Conservation (phyloP, 2,888 invertebrate genomes). For the Noctua janthe region DNA sequence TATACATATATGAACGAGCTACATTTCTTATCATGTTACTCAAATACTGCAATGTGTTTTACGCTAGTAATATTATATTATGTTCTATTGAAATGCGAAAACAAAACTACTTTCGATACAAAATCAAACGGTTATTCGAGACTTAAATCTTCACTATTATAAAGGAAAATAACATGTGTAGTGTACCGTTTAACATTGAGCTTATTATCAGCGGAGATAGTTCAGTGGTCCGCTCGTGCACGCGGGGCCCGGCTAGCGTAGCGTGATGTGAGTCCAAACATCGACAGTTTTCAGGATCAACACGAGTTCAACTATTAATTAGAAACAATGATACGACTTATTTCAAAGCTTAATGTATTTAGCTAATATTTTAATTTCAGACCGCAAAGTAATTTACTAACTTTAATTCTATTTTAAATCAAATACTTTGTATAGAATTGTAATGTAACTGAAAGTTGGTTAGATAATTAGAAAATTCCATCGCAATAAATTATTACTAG, state of each 20-base stretch:
- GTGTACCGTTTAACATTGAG: background rate
- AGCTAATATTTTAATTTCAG: slow-evolving; percentile 6
- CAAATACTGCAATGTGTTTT: background rate
- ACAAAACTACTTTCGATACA: background rate
- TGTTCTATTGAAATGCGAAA: background rate
- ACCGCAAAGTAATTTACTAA: slow-evolving; percentile 3
- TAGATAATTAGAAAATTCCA: slow-evolving; percentile 54
- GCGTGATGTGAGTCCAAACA: background rate
- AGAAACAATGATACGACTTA: slow-evolving; percentile 13
- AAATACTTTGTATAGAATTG: slow-evolving; percentile 19
- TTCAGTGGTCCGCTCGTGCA: background rate
- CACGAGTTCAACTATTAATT: slow-evolving; percentile 18
- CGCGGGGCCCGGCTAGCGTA: background rate
- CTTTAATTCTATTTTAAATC: slow-evolving; percentile 30
- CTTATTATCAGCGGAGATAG: slow-evolving; percentile 27
- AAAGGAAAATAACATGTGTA: background rate
- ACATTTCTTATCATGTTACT: background rate
- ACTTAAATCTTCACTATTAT: background rate
- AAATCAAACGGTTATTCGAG: background rate
- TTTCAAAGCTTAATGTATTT: background rate
- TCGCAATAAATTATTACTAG: slow-evolving; percentile 48
- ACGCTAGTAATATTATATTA: background rate
- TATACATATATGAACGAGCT: too few relatives aligned
- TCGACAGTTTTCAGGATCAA: slow-evolving; percentile 14
- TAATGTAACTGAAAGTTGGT: slow-evolving; percentile 32